Conservation (phyloP, 2,113 vertebrate species). For the Chionis minor region DNA sequence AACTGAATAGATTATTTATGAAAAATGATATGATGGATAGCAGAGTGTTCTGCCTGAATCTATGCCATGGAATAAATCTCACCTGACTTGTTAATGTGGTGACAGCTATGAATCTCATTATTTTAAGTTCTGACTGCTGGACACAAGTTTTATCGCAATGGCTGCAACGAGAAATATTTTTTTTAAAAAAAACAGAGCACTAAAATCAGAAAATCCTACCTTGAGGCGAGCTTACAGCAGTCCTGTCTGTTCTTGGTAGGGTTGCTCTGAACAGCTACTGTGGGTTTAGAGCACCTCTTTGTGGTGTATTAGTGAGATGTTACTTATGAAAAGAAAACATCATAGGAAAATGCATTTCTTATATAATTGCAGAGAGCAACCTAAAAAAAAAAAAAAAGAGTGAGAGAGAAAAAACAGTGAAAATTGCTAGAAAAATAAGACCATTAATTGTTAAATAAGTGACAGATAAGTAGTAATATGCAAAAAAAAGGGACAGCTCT, state of each 20-base stretch:
- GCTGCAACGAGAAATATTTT: conserved; percentile 50
- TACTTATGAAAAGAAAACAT: neutral
- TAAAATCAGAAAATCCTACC: conserved; percentile 61
- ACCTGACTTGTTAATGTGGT: conserved; percentile 38
- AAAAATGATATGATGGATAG: conserved; percentile 46
- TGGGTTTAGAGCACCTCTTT: conserved; percentile 80
- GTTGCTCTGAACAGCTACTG: neutral
- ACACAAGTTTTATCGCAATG: conserved; percentile 46
- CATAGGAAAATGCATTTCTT: neutral
- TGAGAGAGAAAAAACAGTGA: neutral
- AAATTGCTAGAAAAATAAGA: neutral
- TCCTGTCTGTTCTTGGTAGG: conserved; percentile 24
- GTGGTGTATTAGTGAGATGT: conserved; percentile 63
- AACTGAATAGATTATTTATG: conserved; percentile 57
- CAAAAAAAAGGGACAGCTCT: neutral
- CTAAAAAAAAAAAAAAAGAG: neutral
- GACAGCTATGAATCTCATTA: conserved; percentile 68
- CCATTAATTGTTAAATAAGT: neutral
- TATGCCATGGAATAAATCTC: conserved; percentile 45
- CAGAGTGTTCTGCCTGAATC: conserved; percentile 47
- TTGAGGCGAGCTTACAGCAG: conserved; percentile 22
- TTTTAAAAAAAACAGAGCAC: conserved; percentile 15
- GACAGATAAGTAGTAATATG: neutral
- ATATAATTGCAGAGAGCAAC: neutral
- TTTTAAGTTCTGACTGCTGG: conserved; percentile 64